A percentile compares a stretch with the other conserved stretches of the same genome.
Evolutionary conservation across 1,140 invertebrate genomes (phyloP).

Genomic region (Camponotus vicinus): DNA sequence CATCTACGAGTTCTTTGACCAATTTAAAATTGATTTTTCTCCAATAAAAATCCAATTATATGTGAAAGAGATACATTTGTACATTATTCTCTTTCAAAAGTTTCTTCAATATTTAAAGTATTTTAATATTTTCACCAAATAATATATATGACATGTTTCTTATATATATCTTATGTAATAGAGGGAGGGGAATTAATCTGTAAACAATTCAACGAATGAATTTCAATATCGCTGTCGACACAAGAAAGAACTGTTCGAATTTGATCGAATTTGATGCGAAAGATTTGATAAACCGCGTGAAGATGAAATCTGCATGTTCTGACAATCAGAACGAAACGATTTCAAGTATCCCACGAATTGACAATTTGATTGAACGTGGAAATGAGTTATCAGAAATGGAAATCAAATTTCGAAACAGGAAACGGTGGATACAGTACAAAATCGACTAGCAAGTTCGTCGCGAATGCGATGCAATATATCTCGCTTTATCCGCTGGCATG

Average conservation of each 20-base stretch:
- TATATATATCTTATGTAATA: not conserved
- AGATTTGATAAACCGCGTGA: conserved; percentile 42
- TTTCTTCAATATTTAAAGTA: not conserved
- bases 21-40: not conserved
- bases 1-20: not conserved
- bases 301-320: conserved; percentile 47
- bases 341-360: conserved; percentile 59
- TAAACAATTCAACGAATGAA: conserved; percentile 21
- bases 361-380: conserved; percentile 64
- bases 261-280: not conserved
- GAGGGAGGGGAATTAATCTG: not conserved
- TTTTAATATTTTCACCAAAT: not conserved
- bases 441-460: conserved; percentile 51
- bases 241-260: not conserved
- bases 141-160: not conserved
- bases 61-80: no score
- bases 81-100: not conserved
- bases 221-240: conserved; percentile 10
- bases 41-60: not conserved
- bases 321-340: conserved; percentile 74
- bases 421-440: conserved; percentile 53
- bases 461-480: conserved; percentile 47
- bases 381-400: conserved; percentile 56
- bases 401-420: conserved; percentile 65
- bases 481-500: conserved; percentile 43